Evolutionary conservation across 2,888 invertebrate genomes (phyloP).

Genomic region (Stenotaenia linearis): DNA sequence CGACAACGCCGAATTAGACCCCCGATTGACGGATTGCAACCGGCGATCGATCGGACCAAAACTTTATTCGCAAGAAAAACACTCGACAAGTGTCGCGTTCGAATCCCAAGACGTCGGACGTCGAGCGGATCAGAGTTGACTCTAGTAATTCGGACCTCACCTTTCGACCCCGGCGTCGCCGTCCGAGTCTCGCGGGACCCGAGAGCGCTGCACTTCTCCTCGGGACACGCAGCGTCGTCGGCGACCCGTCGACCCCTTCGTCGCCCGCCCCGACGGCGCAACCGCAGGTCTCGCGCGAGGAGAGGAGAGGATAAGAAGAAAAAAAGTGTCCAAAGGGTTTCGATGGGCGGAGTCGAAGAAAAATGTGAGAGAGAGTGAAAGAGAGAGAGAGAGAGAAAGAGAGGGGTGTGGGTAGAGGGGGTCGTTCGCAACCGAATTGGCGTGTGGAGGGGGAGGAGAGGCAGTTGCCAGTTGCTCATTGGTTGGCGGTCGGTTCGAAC

Average conservation of each 20-base stretch:
- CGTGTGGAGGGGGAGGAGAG: background rate
- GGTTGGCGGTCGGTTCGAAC: conserved; percentile 7
- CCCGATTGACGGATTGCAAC: no score
- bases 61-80: no score
- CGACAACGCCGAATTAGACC: background rate
- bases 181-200: background rate
- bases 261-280: background rate
- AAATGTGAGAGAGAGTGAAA: background rate
- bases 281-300: no score
- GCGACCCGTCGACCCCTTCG: background rate
- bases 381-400: background rate
- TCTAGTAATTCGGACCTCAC: background rate
- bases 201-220: background rate
- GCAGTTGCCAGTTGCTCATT: background rate
- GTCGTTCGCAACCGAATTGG: background rate
- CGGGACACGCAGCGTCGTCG: background rate
- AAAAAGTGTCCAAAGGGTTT: background rate
- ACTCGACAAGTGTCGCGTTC: background rate
- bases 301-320: no score
- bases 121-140: background rate
- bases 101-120: background rate
- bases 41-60: no score
- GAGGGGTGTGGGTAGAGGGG: background rate
- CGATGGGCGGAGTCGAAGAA: background rate
- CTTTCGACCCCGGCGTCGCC: background rate